phyloP scores from a whole-genome alignment of 1,140 invertebrate genomes.

The Pogonognathellus flavescens region DNA sequence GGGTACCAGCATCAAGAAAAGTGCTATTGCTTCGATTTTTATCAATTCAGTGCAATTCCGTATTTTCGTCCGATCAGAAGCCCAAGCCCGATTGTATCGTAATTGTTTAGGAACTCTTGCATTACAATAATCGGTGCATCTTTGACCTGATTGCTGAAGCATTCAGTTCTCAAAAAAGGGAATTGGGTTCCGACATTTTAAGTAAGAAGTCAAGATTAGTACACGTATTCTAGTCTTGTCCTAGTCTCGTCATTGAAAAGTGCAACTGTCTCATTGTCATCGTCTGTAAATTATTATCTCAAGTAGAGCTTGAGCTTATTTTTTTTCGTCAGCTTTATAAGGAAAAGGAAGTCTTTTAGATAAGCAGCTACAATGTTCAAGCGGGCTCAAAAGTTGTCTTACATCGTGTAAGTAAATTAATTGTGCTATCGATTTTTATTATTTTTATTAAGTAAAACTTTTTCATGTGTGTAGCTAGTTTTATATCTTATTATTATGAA shows the following conservation, averaged over 20 bases:
- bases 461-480: too few relatives aligned
- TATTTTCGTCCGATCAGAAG: not conserved
- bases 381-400: conserved; percentile 30
- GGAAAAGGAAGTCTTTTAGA: not conserved
- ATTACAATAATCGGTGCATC: conserved; percentile 39
- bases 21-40: conserved; percentile 18
- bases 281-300: not conserved
- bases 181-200: conserved; percentile 9
- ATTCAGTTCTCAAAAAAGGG: not conserved
- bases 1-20: conserved; percentile 40
- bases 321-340: conserved; percentile 25
- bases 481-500: too few relatives aligned
- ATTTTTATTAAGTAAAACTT: not conserved
- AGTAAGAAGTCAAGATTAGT: conserved; percentile 26
- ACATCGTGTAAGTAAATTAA: conserved; percentile 52
- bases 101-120: conserved; percentile 23
- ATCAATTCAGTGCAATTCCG: conserved; percentile 14
- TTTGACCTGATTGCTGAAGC: conserved; percentile 4
- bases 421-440: conserved; percentile 5
- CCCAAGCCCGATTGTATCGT: conserved; percentile 40
- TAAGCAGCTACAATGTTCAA: conserved; percentile 48
- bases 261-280: conserved; percentile 24
- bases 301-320: not conserved
- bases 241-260: conserved; percentile 24
- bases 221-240: conserved; percentile 14